These are phyloP conservation scores for Habrosyne pyritoides DNA, from an alignment of 2,888 invertebrate species.

Conservation along the genomic window DNA sequence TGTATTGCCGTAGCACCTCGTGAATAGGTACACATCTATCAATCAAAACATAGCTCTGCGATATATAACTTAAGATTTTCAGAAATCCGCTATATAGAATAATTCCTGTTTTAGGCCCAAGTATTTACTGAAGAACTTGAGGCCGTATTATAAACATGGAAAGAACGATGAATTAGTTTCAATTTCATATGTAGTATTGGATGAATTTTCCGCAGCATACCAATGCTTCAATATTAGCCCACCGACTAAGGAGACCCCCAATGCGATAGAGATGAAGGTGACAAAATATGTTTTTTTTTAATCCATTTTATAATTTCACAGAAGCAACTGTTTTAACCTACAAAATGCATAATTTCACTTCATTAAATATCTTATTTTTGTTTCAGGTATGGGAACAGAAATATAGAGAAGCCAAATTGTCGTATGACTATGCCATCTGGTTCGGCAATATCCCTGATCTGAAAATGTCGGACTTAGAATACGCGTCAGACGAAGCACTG, in stretches of 20 bases:
- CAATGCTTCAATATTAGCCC: constrained; percentile 58
- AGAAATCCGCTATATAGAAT: neutral
- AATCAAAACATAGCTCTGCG: neutral
- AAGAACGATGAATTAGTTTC: constrained; percentile 30
- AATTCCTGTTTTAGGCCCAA: constrained; percentile 60
- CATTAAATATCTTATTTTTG: constrained; percentile 7
- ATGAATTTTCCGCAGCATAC: constrained; percentile 59
- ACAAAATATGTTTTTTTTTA: too few relatives aligned
- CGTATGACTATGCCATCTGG: constrained; percentile 74
- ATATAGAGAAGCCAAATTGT: constrained; percentile 88
- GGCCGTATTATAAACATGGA: constrained; percentile 39
- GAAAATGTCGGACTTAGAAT: constrained; percentile 17
- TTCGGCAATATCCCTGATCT: constrained; percentile 50
- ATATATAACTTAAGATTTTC: neutral
- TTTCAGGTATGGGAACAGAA: constrained; percentile 88
- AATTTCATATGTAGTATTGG: constrained; percentile 54
- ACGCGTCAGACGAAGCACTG: neutral
- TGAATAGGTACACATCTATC: too few relatives aligned
- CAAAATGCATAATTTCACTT: too few relatives aligned
- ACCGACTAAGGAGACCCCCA: constrained; percentile 51
- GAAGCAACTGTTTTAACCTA: too few relatives aligned
- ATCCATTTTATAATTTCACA: too few relatives aligned
- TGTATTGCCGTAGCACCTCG: too few relatives aligned
- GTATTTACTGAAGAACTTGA: constrained; percentile 57
- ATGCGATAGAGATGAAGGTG: too few relatives aligned